Base-by-base conservation (phyloP, 2,888 invertebrate species). In the Steromphala cineraria region DNA sequence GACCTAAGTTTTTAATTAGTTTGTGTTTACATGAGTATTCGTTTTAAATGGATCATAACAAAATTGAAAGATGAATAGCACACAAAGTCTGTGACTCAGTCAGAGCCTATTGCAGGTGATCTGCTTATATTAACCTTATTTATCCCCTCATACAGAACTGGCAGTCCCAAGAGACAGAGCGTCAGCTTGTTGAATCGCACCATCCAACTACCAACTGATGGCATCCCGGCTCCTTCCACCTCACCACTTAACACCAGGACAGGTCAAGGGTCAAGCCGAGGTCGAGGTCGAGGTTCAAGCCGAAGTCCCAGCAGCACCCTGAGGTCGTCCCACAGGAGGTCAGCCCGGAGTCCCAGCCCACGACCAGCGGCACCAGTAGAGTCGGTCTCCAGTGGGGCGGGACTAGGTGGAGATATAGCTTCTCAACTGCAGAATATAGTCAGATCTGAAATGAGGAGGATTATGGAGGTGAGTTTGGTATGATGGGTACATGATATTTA, bases 401-500 rank as follows among this genome's bases (percentile, higher is more conserved):
- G 67, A 24, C 76, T 53, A 0, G 55, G 67, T 56, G 79, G 79
- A 2, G 87, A 89, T 53, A 67, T 91, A 17, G 90, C 89, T 13
- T 76, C 84, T 67, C 89, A 91, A 79, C 80, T 92, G 55, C 89
- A 91, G 80, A 81, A 86, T 52, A 88, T 91, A 71, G 89, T 92
- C 19, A 85, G 92, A 67, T 87, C 89, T 52, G 92, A 92, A 85
- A 85, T 92, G 76, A 84, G 91, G 17, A 88, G 89, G 81, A 91
- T 92, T 80, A 88, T 92, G 87, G 90, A 91, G 89, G 92, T 92
- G 67, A 40, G 82, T 75, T 17, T 52, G 7, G 36, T 36, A 36
- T 4, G 7, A 7, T 21, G 53, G 19, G n/a, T n/a, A n/a, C n/a
- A n/a, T 53, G 15, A 17, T 75, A 1, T 53, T 17, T 28, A 40